Evolutionary conservation across 2,797 vertebrate genomes (phyloP).

Genomic region (Poecile montanus): DNA sequence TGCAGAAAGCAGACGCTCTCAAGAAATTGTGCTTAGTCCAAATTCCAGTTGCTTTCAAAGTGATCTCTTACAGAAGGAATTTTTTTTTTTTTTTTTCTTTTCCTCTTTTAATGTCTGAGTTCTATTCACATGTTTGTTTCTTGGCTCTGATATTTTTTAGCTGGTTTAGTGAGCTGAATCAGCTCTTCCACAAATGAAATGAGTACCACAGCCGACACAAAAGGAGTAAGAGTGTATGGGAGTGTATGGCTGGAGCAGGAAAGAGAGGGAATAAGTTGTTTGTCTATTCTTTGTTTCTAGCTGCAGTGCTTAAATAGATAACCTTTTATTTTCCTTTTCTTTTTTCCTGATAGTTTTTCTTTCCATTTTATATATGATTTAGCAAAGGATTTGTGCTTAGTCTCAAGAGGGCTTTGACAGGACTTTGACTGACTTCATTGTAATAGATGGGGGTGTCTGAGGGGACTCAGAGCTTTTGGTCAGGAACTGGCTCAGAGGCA

Average conservation of each 20-base stretch:
- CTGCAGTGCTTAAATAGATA: not conserved
- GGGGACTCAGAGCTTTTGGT: not conserved
- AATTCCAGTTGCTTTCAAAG: not conserved
- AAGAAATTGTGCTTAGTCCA: not conserved
- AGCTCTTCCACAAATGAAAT: not conserved
- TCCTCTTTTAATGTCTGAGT: not conserved
- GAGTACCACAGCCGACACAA: not conserved
- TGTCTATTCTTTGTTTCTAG: not conserved
- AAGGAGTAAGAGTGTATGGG: not conserved
- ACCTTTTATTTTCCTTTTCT: not conserved
- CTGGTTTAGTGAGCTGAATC: conserved; percentile 3
- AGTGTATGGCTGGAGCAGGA: not conserved
- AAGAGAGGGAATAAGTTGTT: not conserved
- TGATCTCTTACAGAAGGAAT: not conserved
- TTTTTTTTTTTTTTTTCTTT: not conserved
- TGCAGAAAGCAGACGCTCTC: not conserved
- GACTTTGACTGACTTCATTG: not conserved
- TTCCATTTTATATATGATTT: not conserved
- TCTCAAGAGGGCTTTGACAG: not conserved
- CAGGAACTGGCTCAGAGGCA: not conserved
- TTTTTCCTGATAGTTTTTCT: not conserved
- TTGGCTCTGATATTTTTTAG: conserved; percentile 1
- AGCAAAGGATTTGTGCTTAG: not conserved
- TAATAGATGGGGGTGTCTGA: not conserved
- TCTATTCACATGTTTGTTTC: not conserved